Conservation (phyloP, 2,888 invertebrate genomes). For the Gisinianus flammeolus region DNA sequence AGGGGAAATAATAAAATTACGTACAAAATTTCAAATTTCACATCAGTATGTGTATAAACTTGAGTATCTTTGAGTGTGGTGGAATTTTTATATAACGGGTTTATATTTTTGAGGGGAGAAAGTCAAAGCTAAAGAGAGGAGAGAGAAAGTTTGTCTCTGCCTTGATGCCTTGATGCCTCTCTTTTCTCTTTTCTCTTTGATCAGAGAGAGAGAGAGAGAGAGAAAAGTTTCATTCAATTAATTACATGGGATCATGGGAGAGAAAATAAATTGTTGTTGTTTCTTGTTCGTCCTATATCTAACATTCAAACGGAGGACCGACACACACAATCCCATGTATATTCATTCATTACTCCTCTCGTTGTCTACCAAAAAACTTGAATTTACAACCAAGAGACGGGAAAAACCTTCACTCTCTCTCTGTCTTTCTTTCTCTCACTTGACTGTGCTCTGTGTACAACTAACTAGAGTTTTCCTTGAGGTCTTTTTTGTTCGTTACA, state of each 20-base stretch:
- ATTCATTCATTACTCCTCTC: too few relatives aligned
- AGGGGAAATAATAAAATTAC: too few relatives aligned
- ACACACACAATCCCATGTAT: too few relatives aligned
- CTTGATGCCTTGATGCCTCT: neutral
- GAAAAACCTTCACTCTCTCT: neutral
- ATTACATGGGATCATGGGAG: constrained; percentile 16
- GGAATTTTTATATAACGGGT: too few relatives aligned
- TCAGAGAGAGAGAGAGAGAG: constrained; percentile 14
- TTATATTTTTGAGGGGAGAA: too few relatives aligned
- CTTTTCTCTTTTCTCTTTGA: neutral
- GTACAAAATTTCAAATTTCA: too few relatives aligned
- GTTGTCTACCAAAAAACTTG: neutral
- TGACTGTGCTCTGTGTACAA: neutral
- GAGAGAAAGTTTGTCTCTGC: neutral
- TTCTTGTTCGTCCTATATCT: too few relatives aligned
- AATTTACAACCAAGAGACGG: neutral
- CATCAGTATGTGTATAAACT: too few relatives aligned
- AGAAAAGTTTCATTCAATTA: constrained; percentile 28
- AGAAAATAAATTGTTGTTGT: constrained; percentile 7
- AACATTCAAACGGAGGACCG: too few relatives aligned
- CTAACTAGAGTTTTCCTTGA: neutral
- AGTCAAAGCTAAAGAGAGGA: neutral
- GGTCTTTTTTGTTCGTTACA: neutral
- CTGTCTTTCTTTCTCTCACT: neutral
- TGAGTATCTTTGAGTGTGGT: too few relatives aligned